Conservation (phyloP, 1,140 invertebrate genomes). For the Chymomyza costata region DNA sequence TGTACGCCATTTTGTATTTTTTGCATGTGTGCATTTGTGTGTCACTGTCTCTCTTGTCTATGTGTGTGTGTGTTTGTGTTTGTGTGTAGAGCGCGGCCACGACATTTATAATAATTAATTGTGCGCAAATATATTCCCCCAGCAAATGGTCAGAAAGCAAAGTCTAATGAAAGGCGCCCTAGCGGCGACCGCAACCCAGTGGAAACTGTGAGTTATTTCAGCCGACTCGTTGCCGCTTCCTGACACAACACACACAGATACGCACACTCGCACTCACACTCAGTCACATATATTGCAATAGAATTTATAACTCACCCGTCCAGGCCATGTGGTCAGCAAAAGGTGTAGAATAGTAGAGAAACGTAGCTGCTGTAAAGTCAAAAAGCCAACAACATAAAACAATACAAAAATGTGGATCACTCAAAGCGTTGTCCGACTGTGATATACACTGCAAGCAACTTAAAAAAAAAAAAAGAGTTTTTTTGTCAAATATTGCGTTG, state of each 20-base stretch:
- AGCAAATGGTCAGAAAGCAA: constrained; percentile 54
- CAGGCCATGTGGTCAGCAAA: constrained; percentile 38
- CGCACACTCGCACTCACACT: not conserved
- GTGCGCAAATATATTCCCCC: constrained; percentile 70
- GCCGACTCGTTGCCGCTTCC: constrained; percentile 30
- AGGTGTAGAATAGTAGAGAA: too few species aligned
- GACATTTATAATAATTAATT: constrained; percentile 74
- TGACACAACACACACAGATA: constrained; percentile 5
- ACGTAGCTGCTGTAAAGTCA: constrained; percentile 40
- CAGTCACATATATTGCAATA: constrained; percentile 38
- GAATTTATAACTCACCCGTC: constrained; percentile 41
- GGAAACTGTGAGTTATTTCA: constrained; percentile 65
- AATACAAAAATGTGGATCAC: too few species aligned
- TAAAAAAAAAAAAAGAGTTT: too few species aligned
- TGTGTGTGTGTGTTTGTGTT: constrained; percentile 21
- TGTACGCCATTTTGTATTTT: constrained; percentile 44
- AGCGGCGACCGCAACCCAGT: constrained; percentile 18
- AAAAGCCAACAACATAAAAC: constrained; percentile 18
- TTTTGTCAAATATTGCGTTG: too few species aligned
- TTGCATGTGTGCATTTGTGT: not conserved
- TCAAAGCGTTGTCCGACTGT: too few species aligned
- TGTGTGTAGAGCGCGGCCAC: constrained; percentile 32
- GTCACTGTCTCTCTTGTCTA: too few species aligned
- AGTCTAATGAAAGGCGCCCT: constrained; percentile 48
- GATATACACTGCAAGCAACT: too few species aligned